These are phyloP conservation scores for Epirrita christyi DNA, from an alignment of 2,888 invertebrate genomes.

Conservation along the genomic window DNA sequence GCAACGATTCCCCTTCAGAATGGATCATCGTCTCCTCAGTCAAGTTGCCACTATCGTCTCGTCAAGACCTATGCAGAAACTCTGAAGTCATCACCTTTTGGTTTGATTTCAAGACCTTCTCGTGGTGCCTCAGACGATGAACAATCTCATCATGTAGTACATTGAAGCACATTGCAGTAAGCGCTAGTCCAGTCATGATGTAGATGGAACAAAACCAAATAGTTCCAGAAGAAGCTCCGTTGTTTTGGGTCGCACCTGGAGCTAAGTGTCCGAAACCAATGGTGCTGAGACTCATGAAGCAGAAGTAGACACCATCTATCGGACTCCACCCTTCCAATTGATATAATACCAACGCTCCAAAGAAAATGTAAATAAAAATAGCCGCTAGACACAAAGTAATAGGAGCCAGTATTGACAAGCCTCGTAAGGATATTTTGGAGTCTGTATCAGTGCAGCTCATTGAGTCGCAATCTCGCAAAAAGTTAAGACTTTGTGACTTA, in stretches of 20 bases:
- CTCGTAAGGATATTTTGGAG: slow-evolving; percentile 88
- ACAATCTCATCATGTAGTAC: slow-evolving; percentile 95
- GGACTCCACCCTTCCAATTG: slow-evolving; percentile 97
- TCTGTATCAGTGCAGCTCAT: slow-evolving; percentile 88
- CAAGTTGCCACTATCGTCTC: slow-evolving; percentile 72
- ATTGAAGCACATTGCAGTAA: slow-evolving; percentile 96
- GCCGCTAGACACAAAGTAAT: slow-evolving; percentile 94
- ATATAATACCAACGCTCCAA: slow-evolving; percentile 95
- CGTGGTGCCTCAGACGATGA: slow-evolving; percentile 89
- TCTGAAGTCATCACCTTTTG: slow-evolving; percentile 76
- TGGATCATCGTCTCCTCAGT: slow-evolving; percentile 73
- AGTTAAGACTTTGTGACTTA: slow-evolving; percentile 70
- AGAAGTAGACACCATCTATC: slow-evolving; percentile 96
- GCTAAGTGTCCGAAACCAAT: slow-evolving; percentile 96
- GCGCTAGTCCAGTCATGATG: slow-evolving; percentile 94
- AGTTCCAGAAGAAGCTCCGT: slow-evolving; percentile 85
- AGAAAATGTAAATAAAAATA: slow-evolving; percentile 95
- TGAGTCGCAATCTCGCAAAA: slow-evolving; percentile 80
- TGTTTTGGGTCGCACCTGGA: slow-evolving; percentile 86
- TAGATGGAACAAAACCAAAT: slow-evolving; percentile 96
- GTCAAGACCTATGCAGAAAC: slow-evolving; percentile 78
- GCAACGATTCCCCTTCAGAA: slow-evolving; percentile 75
- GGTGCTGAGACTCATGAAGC: slow-evolving; percentile 97
- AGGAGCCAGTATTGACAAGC: slow-evolving; percentile 93
- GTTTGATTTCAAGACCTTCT: slow-evolving; percentile 67